Conservation (phyloP, 2,113 vertebrate genomes). For the Lepus europaeus region DNA sequence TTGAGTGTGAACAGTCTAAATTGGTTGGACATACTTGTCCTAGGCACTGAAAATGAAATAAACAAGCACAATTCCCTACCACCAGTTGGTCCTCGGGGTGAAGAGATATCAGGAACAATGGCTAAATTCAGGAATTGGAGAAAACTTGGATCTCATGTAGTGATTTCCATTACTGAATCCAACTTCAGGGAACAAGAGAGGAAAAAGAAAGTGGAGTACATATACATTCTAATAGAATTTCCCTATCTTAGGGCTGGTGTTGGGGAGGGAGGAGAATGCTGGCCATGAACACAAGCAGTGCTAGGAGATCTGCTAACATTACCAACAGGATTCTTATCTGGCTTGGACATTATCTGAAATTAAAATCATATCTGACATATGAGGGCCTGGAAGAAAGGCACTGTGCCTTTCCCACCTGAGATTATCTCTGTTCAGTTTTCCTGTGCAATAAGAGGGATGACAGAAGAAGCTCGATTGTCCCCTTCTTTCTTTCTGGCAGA, state of each 20-base stretch:
- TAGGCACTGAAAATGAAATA: neutral
- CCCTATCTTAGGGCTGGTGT: neutral
- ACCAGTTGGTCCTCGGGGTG: neutral
- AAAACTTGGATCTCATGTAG: neutral
- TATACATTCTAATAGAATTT: neutral
- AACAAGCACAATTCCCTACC: neutral
- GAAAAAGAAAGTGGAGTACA: neutral
- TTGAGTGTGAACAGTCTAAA: neutral
- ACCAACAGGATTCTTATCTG: conserved; percentile 79
- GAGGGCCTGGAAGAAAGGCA: conserved; percentile 83
- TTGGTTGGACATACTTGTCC: neutral
- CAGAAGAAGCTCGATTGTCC: neutral
- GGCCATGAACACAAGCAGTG: conserved; percentile 21
- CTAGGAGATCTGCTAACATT: conserved; percentile 60
- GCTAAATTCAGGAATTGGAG: neutral
- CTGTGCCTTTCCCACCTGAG: conserved; percentile 74
- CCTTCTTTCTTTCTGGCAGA: neutral
- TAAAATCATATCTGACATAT: conserved; percentile 87
- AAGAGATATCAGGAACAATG: neutral
- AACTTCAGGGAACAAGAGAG: neutral
- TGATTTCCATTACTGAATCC: neutral
- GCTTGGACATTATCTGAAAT: conserved; percentile 89
- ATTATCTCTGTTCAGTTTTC: conserved; percentile 81
- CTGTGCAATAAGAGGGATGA: conserved; percentile 73
- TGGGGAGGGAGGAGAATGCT: neutral